These are phyloP conservation scores for Sycophaga agraensis DNA, from an alignment of 1,140 invertebrate genomes.

Conservation along the genomic window DNA sequence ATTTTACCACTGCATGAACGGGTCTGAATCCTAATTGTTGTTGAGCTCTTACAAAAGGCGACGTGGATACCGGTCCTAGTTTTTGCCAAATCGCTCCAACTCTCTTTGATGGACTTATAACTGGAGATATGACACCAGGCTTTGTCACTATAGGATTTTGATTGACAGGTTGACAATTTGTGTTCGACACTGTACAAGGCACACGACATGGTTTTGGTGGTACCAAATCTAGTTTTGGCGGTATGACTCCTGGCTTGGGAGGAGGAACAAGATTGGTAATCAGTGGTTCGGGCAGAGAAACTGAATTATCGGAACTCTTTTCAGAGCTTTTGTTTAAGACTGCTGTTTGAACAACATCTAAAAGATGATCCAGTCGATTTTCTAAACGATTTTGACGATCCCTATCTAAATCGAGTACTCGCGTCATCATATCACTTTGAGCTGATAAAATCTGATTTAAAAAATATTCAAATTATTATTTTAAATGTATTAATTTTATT, in stretches of 20 bases:
- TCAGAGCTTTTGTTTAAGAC: conserved; percentile 45
- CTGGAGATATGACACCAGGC: conserved; percentile 44
- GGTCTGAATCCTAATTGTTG: conserved; percentile 46
- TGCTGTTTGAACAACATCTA: conserved; percentile 49
- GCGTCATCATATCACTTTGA: conserved; percentile 52
- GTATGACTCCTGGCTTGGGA: conserved; percentile 48
- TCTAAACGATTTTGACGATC: conserved; percentile 52
- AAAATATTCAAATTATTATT: no score
- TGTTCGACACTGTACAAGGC: conserved; percentile 45
- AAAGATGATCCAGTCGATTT: conserved; percentile 49
- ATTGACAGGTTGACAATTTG: conserved; percentile 45
- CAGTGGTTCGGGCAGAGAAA: conserved; percentile 32
- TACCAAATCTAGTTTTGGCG: conserved; percentile 53
- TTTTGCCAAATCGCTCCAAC: conserved; percentile 51
- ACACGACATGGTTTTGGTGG: conserved; percentile 55
- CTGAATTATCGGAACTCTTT: conserved; percentile 5
- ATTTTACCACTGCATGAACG: conserved; percentile 3
- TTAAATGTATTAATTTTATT: neutral
- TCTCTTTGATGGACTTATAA: conserved; percentile 40
- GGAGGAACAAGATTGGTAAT: conserved; percentile 51
- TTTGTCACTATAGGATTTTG: conserved; percentile 46
- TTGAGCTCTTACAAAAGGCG: conserved; percentile 54
- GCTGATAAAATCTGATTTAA: conserved; percentile 47
- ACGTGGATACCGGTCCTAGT: conserved; percentile 54
- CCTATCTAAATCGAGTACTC: conserved; percentile 51